These are phyloP conservation scores for Cataglyphis hispanica DNA, from an alignment of 1,140 invertebrate genomes.

Conservation along the genomic window DNA sequence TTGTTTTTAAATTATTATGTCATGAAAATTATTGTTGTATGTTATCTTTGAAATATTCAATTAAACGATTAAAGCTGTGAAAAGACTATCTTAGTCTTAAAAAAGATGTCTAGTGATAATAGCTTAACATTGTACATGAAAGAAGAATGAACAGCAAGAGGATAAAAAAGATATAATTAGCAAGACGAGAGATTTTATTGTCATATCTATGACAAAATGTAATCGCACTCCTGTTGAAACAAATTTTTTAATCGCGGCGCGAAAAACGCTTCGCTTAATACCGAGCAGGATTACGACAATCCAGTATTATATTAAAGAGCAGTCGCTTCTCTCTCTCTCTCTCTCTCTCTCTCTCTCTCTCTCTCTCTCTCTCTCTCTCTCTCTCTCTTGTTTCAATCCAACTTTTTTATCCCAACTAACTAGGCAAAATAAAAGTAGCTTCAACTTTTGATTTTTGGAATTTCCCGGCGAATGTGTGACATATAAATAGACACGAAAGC, in stretches of 20 bases:
- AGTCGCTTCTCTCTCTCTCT: conserved; percentile 17
- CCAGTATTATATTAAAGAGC: conserved; percentile 49
- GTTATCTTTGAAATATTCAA: neutral
- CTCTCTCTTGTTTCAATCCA: conserved; percentile 12
- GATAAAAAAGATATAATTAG: conserved; percentile 63
- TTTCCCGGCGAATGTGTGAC: neutral
- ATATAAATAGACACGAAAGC: neutral
- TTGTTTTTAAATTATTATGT: neutral
- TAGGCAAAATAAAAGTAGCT: conserved; percentile 27
- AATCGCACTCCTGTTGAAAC: conserved; percentile 43
- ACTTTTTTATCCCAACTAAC: conserved; percentile 18
- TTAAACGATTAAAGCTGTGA: neutral
- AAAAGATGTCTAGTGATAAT: conserved; percentile 6
- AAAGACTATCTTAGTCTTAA: neutral
- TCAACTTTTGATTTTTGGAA: conserved; percentile 49
- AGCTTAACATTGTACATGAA: conserved; percentile 10
- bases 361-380: conserved; percentile 10
- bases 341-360: conserved; percentile 7
- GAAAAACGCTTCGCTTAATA: conserved; percentile 41
- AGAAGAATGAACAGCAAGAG: conserved; percentile 5
- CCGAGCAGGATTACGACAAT: conserved; percentile 43
- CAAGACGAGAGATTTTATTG: conserved; percentile 69
- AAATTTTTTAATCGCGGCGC: conserved; percentile 50
- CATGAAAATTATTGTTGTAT: neutral
- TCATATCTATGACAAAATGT: conserved; percentile 64